Evolutionary conservation across 2,797 vertebrate species (phyloP).

Genomic region (Enteromius treurensis): DNA sequence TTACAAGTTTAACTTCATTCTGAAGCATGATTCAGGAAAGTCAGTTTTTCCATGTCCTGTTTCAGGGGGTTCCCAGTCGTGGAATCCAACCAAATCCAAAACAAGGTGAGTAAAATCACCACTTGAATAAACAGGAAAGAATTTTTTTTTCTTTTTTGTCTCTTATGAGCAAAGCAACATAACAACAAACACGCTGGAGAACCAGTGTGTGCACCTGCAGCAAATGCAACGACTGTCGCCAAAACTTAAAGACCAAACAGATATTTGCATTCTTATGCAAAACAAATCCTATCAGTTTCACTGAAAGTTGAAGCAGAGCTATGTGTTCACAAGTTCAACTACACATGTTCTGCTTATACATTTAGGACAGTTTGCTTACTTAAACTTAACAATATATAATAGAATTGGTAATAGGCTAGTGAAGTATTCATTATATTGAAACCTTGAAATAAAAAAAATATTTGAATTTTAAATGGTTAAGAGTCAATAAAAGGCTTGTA

Average conservation of each 20-base stretch:
- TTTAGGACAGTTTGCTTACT: background rate
- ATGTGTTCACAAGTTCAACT: background rate
- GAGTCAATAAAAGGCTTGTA: background rate
- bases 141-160: background rate
- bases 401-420: background rate
- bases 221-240: background rate
- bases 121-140: background rate
- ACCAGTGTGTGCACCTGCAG: slow-evolving; percentile 8
- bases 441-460: background rate
- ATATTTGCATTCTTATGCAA: slow-evolving; percentile 45
- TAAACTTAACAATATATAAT: background rate
- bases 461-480: too few relatives aligned
- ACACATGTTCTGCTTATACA: background rate
- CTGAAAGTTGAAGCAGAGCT: background rate
- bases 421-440: background rate
- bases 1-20: slow-evolving; percentile 21
- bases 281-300: slow-evolving; percentile 1
- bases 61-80: background rate
- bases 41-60: slow-evolving; percentile 13
- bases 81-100: background rate
- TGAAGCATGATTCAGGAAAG: background rate
- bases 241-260: background rate
- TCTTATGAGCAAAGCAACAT: background rate
- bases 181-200: background rate
- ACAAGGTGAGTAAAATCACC: background rate